Base-by-base conservation (phyloP, 2,797 vertebrate genomes). In the Spheniscus humboldti region DNA sequence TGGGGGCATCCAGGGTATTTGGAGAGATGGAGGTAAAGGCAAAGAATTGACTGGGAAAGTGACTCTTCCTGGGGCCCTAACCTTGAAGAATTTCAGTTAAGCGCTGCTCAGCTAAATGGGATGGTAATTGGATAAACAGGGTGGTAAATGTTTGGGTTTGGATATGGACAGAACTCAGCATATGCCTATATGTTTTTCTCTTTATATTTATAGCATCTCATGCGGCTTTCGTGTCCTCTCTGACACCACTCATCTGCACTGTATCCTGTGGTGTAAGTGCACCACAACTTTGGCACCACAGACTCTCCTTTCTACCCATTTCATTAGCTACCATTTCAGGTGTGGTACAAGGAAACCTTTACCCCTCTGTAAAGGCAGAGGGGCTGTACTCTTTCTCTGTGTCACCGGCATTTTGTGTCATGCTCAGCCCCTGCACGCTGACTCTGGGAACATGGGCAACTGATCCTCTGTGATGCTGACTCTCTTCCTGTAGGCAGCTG, bases 111-210 rank as follows among this genome's bases (percentile, higher is more conserved):
- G 92, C 72, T 96, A 88, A 90, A 93, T 68, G 37, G 84, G 80
- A 53, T 77, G 68, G 17, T 94, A 95, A 95, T 90, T 90, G 91
- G 86, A 93, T 97, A 93, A 96, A 91, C 10, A 92, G 80, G 33
- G 41, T n/a, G 27, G 45, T 57, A 77, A 91, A 55, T 60, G 23
- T 67, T 87, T 91, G 68, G 39, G 22, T 71, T 73, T 47, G 74
- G 74, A 60, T 66, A 82, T 9, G 74, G 67, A 13, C 74, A 90
- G 60, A 85, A 52, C 35, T 96, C 53, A 6, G 33, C 31, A 68
- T 20, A 16, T 15, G 28, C 41, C 53, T 80, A 2, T 35, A 18
- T 48, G 53, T 24, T 91, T 83, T 92, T 62, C 16, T 77, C 13
- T 66, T 47, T 69, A 31, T 66, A 2, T 62, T 90, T 90, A 48